phyloP scores from a whole-genome alignment of 2,113 vertebrate species.

The Trachemys scripta region DNA sequence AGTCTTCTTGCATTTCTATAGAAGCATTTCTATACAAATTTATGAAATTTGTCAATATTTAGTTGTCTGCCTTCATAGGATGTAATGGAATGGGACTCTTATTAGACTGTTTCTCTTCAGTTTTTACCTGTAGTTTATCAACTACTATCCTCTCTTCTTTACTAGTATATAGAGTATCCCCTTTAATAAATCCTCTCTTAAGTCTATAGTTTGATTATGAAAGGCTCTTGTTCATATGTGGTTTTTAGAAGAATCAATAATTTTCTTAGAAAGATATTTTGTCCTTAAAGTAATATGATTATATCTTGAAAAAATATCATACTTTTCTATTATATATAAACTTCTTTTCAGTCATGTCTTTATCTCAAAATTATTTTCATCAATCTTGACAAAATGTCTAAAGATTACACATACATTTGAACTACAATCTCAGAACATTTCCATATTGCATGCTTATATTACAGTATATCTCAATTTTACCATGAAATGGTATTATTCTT shows the following conservation, averaged over 20 bases:
- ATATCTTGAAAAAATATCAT: not conserved
- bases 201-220: not conserved
- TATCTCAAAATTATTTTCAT: not conserved
- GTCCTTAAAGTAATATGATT: not conserved
- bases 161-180: too few relatives aligned
- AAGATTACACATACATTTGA: not conserved
- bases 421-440: not conserved
- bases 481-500: not conserved
- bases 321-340: not conserved
- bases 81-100: too few relatives aligned
- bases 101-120: too few relatives aligned
- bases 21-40: too few relatives aligned
- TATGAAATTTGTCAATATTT: too few relatives aligned
- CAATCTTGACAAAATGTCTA: not conserved
- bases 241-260: not conserved
- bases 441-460: not conserved
- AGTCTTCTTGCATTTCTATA: too few relatives aligned
- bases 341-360: not conserved
- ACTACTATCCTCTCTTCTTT: too few relatives aligned
- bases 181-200: too few relatives aligned
- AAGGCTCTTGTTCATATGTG: not conserved
- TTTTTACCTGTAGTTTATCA: too few relatives aligned
- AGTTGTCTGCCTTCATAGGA: too few relatives aligned
- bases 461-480: not conserved
- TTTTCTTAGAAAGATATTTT: conserved; percentile 10